Evolutionary conservation across 2,888 invertebrate genomes (phyloP).

Genomic region (Caenorhabditis sp.): DNA sequence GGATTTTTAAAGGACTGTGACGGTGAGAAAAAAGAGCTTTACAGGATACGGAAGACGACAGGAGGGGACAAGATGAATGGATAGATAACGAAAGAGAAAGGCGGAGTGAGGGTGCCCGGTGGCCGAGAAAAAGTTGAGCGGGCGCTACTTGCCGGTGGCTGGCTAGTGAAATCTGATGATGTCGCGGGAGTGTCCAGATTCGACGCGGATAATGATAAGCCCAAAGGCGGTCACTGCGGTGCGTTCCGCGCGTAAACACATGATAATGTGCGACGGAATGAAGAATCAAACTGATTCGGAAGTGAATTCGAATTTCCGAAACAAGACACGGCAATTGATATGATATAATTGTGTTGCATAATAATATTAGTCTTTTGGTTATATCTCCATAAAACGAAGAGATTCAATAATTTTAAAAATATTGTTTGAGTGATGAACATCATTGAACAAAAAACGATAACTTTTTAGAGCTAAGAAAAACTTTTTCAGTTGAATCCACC

Average conservation of each 20-base stretch:
- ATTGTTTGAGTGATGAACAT: too few species aligned
- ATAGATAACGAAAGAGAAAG: conserved; percentile 63
- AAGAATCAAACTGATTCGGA: conserved; percentile 40
- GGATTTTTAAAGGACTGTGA: conserved; percentile 56
- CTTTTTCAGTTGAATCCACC: too few species aligned
- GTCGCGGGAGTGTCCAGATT: conserved; percentile 61
- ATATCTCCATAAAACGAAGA: too few species aligned
- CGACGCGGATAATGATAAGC: conserved; percentile 58
- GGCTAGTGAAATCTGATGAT: conserved; percentile 59
- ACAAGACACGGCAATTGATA: conserved; percentile 7
- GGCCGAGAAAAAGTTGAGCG: conserved; percentile 54
- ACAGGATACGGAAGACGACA: conserved; percentile 50
- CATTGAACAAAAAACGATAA: too few species aligned
- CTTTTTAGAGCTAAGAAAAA: neutral
- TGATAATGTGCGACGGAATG: conserved; percentile 47
- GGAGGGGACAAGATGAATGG: conserved; percentile 55
- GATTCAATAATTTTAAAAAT: too few species aligned
- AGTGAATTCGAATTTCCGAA: conserved; percentile 15
- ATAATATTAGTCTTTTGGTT: conserved; percentile 11
- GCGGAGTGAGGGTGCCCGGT: conserved; percentile 48
- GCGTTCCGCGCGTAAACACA: conserved; percentile 61
- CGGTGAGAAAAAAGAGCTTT: conserved; percentile 46
- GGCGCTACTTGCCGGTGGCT: conserved; percentile 54
- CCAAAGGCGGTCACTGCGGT: conserved; percentile 57
- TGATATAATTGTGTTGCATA: conserved; percentile 14